Percentiles rank a stretch among this genome's conserved stretches.
Evolutionary conservation across 2,888 invertebrate species (phyloP).

Genomic region (Pseudococcus jackbeardsleyi): DNA sequence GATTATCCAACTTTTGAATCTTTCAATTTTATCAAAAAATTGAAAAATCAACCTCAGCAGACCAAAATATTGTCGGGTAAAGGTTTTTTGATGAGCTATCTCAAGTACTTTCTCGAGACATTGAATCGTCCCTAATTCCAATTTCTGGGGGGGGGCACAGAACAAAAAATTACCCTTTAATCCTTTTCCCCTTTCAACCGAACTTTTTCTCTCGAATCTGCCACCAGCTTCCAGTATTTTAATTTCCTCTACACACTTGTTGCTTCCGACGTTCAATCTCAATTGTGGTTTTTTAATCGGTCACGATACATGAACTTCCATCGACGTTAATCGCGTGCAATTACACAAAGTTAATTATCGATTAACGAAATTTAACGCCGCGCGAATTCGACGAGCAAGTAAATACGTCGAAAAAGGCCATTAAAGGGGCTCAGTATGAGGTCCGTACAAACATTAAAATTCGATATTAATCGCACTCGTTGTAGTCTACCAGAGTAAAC

Average conservation of each 20-base stretch:
- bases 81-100: too few relatives aligned
- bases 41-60: too few relatives aligned
- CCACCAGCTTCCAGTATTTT: not conserved
- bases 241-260: not conserved
- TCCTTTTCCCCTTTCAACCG: too few relatives aligned
- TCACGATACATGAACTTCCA: not conserved
- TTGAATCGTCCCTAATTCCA: too few relatives aligned
- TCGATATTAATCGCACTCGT: not conserved
- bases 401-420: not conserved
- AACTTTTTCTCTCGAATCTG: too few relatives aligned
- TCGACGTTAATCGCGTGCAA: not conserved
- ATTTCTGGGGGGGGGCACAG: too few relatives aligned
- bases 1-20: too few relatives aligned
- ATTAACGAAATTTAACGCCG: not conserved
- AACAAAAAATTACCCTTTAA: too few relatives aligned
- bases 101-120: too few relatives aligned
- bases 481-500: not conserved
- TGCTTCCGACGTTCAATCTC: not conserved
- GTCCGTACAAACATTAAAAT: not conserved
- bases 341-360: constrained; percentile 3
- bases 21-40: too few relatives aligned
- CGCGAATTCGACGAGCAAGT: not conserved
- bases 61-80: too few relatives aligned
- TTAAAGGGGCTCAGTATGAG: not conserved
- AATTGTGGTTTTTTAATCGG: not conserved